Evolutionary conservation across 2,888 invertebrate genomes (phyloP), one percentile per base, ranked within the genome.

Genomic region (Fabriciana adippe): DNA sequence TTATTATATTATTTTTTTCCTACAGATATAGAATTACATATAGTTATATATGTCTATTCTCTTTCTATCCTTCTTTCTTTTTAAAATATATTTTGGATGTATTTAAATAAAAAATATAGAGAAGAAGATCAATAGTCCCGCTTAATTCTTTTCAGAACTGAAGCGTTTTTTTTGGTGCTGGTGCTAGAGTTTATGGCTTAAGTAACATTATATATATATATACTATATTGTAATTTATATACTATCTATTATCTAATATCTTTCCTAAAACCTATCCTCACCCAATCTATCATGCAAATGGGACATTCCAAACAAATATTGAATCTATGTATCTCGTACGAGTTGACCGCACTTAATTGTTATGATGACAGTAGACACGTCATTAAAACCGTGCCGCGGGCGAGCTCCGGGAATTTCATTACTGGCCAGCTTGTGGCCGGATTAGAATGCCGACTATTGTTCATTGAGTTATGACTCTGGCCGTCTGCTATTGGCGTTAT

Each of bases 371-470:
- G 78, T 61, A 15, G 35, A 35, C 41, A 41, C 16, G 66, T 61
- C 50, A 72, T 67, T 64, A 72, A 64, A 61, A 62, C 51, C 71
- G 74, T 70, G 76, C 76, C 76, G 77, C 71, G 76, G 78, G 76
- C 77, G 78, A 68, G 68, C 66, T 77, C 81, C 75, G 79, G 86
- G 91, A 90, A 91, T 91, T 91, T 91, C 90, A 91, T 91, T 90
- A 91, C 68, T 51, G 60, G 76, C 79, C 79, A 76, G 77, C 76
- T 59, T 31, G 74, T 72, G 78, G 75, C 82, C 80, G 84, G 82
- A 86, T 85, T 84, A 87, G 87, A 88, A 85, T 83, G 81, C 79
- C 79, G 51, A 61, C 85, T 75, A 89, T 90, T 90, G 91, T 90
- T 76, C 87, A 83, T 84, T 90, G 91, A 91, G 82, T 91, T 91